phyloP scores from a whole-genome alignment of 1,140 invertebrate species.

The Choristoneura fumiferana region DNA sequence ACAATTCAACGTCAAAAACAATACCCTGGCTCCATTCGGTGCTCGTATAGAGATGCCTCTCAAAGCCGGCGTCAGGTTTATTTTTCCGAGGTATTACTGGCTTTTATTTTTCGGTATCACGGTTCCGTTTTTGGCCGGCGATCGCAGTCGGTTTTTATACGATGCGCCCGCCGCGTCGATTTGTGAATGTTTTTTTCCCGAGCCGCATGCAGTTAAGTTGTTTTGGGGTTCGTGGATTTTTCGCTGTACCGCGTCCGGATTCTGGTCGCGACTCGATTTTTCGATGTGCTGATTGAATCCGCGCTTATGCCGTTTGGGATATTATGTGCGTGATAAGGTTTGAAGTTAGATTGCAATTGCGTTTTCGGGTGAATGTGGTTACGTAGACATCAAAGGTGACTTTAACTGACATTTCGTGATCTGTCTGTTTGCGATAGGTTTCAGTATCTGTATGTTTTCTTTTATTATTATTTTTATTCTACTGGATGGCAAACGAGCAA shows the following conservation, averaged over 20 bases:
- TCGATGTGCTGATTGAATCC: slow-evolving; percentile 66
- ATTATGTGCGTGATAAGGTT: slow-evolving; percentile 55
- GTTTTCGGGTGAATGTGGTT: slow-evolving; percentile 25
- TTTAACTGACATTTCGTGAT: not conserved
- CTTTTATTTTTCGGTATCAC: slow-evolving; percentile 79
- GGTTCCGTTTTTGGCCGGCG: slow-evolving; percentile 75
- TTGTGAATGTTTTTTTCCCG: slow-evolving; percentile 66
- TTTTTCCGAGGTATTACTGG: slow-evolving; percentile 72
- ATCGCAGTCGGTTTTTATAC: slow-evolving; percentile 74
- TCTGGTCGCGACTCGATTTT: slow-evolving; percentile 58
- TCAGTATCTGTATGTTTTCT: no score
- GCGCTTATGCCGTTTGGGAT: slow-evolving; percentile 65
- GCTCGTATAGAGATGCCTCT: slow-evolving; percentile 62
- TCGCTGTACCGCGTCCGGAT: slow-evolving; percentile 63
- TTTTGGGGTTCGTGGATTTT: slow-evolving; percentile 71
- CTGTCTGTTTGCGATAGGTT: no score
- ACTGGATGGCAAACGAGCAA: no score
- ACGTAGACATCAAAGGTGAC: no score
- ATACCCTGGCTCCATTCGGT: slow-evolving; percentile 22
- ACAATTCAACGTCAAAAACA: slow-evolving; percentile 17
- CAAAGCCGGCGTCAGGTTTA: slow-evolving; percentile 52
- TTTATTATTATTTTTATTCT: no score
- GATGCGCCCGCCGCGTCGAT: slow-evolving; percentile 62
- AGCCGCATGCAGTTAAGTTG: slow-evolving; percentile 64
- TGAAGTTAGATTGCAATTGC: slow-evolving; percentile 41